Evolutionary conservation across 2,888 invertebrate species (phyloP).

Genomic region (Leptinotarsa tumamoca): DNA sequence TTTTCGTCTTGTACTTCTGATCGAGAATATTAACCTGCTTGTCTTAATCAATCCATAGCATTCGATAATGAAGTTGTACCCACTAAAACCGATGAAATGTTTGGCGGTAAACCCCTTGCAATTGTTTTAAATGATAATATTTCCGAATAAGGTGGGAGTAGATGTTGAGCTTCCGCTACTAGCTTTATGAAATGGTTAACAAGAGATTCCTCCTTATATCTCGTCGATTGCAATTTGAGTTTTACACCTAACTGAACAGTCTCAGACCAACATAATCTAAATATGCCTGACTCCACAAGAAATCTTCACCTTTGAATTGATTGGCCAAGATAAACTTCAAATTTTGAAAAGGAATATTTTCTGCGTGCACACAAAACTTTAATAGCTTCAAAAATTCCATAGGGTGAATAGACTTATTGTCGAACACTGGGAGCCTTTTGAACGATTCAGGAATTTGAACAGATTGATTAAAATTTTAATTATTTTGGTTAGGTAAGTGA

Average conservation of each 20-base stretch:
- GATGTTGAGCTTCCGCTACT: neutral
- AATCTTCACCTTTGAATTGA: neutral
- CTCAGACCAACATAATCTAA: neutral
- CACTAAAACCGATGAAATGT: slow-evolving; percentile 6
- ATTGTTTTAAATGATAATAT: neutral
- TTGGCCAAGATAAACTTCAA: neutral
- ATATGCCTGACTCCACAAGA: neutral
- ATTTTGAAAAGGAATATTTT: too few relatives aligned
- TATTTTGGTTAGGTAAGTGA: neutral
- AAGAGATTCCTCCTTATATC: neutral
- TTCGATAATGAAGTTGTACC: neutral
- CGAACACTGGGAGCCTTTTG: neutral
- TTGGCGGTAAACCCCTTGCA: slow-evolving; percentile 8
- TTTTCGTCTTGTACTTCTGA: neutral
- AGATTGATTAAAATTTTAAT: neutral
- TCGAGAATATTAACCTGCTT: slow-evolving; percentile 1
- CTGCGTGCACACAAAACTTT: neutral
- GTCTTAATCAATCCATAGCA: neutral
- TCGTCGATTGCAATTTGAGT: slow-evolving; percentile 16
- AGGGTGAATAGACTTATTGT: neutral
- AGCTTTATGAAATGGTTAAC: slow-evolving; percentile 3
- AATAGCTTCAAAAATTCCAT: neutral
- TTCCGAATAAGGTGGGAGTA: slow-evolving; percentile 12
- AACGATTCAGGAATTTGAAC: neutral
- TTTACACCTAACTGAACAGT: neutral